Base-by-base conservation (phyloP, 2,888 invertebrate genomes). In the Chorisops tibialis region DNA sequence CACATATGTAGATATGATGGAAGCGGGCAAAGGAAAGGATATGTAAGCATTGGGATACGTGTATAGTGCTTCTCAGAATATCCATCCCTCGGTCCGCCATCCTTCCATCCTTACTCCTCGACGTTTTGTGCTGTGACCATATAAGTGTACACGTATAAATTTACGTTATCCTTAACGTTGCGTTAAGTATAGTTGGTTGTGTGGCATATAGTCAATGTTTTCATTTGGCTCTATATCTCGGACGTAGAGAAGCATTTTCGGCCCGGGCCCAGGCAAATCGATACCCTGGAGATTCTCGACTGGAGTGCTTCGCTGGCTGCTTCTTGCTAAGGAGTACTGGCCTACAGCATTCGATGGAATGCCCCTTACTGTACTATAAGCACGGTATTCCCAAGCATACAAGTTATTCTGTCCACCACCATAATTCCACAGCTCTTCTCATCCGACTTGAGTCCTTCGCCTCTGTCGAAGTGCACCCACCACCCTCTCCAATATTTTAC, bases 261-360 rank as follows among this genome's bases (percentile, higher is more conserved):
- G 56, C 45, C 45, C 22, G 24, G 35, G 45, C 43, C 41, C 30
- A 24, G 30, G 67, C 67, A 69, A 68, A 69, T 69, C 69, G 68
- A 69, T 69, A 69, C 68, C 67, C 69, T 66, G 66, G 68, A 68
- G 68, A 69, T 66, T 69, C 66, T 64, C 66, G 63, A 66, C 19
- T 14, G 14, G 6, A n/a, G n/a, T 30, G 47, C 48, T 43, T 43
- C 39, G 18, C 16, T 59, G 22, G 30, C 48, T 48, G 47, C 35
- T 48, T 41, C n/a, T 3, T 2, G n/a, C n/a, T 41, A 39, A 4
- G 4, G n/a, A 39, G 16, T 14, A 21, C 39, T 37, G 30, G 19
- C 48, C 59, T 45, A 48, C 35, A 59, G 48, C 48, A 21, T 21
- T 19, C 37, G 24, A 37, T n/a, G n/a, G 48, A 21, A 59, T 38